A percentile compares a stretch with the other conserved stretches of the same genome.
phyloP scores from a whole-genome alignment of 2,113 vertebrate species.

The Ameiurus melas region DNA sequence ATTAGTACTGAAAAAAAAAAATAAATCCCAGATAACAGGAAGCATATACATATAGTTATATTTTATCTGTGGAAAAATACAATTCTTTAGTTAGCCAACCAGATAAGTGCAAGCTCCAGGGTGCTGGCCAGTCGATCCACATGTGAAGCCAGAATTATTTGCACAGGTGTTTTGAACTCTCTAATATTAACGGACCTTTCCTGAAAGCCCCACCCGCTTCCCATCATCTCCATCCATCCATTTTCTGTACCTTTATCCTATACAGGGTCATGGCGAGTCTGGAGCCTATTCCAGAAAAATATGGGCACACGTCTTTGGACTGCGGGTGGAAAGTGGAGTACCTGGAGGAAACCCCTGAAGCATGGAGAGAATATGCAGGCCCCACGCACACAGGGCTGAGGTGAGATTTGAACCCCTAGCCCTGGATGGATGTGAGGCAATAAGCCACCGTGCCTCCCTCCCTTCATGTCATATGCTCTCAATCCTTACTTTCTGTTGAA shows the following conservation, averaged over 20 bases:
- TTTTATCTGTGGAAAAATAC: background rate
- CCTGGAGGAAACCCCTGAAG: too few relatives aligned
- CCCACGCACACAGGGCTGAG: too few relatives aligned
- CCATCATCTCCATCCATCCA: background rate
- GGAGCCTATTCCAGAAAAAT: too few relatives aligned
- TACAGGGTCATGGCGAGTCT: too few relatives aligned
- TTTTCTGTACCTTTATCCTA: too few relatives aligned
- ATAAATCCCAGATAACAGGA: background rate
- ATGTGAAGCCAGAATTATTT: background rate
- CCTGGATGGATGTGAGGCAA: too few relatives aligned
- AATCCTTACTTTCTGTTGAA: background rate
- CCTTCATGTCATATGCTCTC: background rate
- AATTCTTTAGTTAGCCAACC: background rate
- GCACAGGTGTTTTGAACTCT: background rate
- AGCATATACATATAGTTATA: background rate
- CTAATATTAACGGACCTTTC: background rate
- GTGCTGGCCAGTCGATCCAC: background rate
- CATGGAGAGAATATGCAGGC: too few relatives aligned
- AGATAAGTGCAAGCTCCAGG: background rate
- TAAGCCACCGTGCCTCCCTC: too few relatives aligned
- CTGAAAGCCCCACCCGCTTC: background rate
- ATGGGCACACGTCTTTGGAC: too few relatives aligned
- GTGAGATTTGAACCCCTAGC: too few relatives aligned
- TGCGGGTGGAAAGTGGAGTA: too few relatives aligned
- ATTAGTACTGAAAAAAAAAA: background rate